Base-by-base conservation (phyloP, 2,888 invertebrate genomes). In the Meiosimyza platycephala region DNA sequence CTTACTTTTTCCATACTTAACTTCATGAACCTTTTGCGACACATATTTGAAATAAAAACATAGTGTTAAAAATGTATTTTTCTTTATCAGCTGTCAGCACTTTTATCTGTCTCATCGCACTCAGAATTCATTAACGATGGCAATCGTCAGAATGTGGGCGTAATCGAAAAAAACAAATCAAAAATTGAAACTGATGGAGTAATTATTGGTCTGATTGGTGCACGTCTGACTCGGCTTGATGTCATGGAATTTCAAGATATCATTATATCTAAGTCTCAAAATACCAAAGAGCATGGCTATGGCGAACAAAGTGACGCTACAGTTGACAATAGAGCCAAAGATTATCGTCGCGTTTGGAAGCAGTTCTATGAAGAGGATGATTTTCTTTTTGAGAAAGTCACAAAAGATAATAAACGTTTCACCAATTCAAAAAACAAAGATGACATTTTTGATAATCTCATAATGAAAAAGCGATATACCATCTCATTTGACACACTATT, bases 401-500 rank as follows among this genome's bases (percentile, higher is more conserved):
- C 11, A 13, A 83, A 79, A 5, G 80, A 85, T 72, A 74, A 76
- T 5, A 66, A 79, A 59, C 85, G 87, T 18, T 87, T 84, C 67
- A 81, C 81, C 1, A 72, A 74, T 3, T 79, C 84, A 0, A 77
- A 76, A 57, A 85, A 83, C 74, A 79, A 83, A 67, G 65, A 82
- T 47, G 81, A 82, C 59, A 80, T 85, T 15, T 87, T 87, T 48
- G 87, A 87, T 71, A 85, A 85, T 78, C 70, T 86, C 57, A 75
- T 85, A 0, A 85, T 83, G 85, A 85, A 80, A 65, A 85, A 84
- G 76, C 86, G 92, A 52, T 83, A 90, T 59, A 85, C 89, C 40
- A 87, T 92, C 11, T 84, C 90, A 1, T 90, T 92, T 6, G 93
- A 93, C 76, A 89, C 90, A 12, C 86, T 91, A 47, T 81, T 93